These are phyloP conservation scores for Lasioglossum baleicum DNA, from an alignment of 1,140 invertebrate species.

Conservation along the genomic window DNA sequence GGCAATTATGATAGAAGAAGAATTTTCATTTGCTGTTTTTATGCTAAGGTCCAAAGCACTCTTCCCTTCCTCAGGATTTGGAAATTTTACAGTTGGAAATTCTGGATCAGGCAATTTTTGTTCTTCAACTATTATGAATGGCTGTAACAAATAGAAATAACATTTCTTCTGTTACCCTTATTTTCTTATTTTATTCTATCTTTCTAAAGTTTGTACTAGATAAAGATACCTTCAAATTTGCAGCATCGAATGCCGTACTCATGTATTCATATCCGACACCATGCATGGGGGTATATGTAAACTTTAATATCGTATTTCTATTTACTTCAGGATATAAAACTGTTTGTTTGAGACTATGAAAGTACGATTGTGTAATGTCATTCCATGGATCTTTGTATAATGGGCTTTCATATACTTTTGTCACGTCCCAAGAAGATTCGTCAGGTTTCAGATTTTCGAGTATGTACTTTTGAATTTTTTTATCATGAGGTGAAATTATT, in stretches of 20 bases:
- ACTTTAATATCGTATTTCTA: slow-evolving; percentile 82
- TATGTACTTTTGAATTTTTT: slow-evolving; percentile 91
- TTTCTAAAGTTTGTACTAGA: background rate
- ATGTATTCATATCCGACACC: slow-evolving; percentile 95
- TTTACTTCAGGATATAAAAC: slow-evolving; percentile 83
- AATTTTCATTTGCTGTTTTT: slow-evolving; percentile 87
- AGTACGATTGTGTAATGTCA: slow-evolving; percentile 85
- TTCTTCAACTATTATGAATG: slow-evolving; percentile 89
- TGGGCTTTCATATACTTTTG: slow-evolving; percentile 74
- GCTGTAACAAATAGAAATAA: slow-evolving; percentile 71
- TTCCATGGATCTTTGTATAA: slow-evolving; percentile 81
- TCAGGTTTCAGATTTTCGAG: slow-evolving; percentile 87
- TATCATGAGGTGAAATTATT: slow-evolving; percentile 96
- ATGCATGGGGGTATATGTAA: slow-evolving; percentile 98
- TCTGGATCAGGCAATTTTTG: slow-evolving; percentile 96
- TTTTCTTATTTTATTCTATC: background rate
- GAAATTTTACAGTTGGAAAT: slow-evolving; percentile 97
- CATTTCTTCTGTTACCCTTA: background rate
- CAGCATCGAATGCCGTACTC: slow-evolving; percentile 86
- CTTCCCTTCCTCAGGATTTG: slow-evolving; percentile 98
- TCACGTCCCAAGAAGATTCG: slow-evolving; percentile 84
- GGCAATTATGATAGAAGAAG: slow-evolving; percentile 90
- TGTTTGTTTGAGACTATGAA: slow-evolving; percentile 81
- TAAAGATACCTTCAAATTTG: slow-evolving; percentile 86
- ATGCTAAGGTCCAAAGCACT: slow-evolving; percentile 93